Evolutionary conservation across 2,113 vertebrate species (phyloP), one percentile per base, ranked within the genome.

Genomic region (Hepsetus odoe): DNA sequence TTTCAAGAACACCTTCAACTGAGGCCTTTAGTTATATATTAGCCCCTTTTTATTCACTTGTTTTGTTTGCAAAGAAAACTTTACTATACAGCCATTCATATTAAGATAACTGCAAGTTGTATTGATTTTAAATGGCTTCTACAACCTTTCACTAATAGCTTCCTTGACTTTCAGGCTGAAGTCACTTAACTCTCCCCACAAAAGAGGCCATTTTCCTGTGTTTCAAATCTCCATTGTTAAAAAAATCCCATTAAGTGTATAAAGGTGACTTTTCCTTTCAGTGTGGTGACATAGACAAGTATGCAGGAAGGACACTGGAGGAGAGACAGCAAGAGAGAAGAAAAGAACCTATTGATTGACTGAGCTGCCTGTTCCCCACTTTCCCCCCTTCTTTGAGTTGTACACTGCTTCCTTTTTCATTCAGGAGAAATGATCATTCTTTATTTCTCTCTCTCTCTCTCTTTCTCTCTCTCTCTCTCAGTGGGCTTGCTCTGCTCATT

Each of bases 221-320:
- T 83, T 77, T 83, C 81, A 79, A 83, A 88, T 85, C 82, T 64
- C 80, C 83, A 82, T 87, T 91, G 90, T 89, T 87, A 85, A 89
- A 85, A 82, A 88, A 87, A 89, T 87, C 86, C 85, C 87, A 91
- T 91, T 90, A 91, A 88, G 82, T 66, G 70, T 81, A 80, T 70
- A 89, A 91, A 91, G 90, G 91, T 92, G 91, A 92, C 90, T 91
- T 92, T 92, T 81, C 85, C 87, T 91, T 91, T 92, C 86, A 89
- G 24, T 67, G 75, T 33, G 74, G 87, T 87, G 89, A 91, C 88
- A 89, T 86, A 82, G 85, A 86, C 77, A 81, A 75, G 26, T 22
- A 79, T 90, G 71, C 83, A 84, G 72, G 59, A 32, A 77, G 80
- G 13, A 13, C 7, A 5, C 14, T 53, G 51, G 26, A 38, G 30